Base-by-base conservation (phyloP, 1,140 invertebrate genomes). In the Brachionus rotundiformis region DNA sequence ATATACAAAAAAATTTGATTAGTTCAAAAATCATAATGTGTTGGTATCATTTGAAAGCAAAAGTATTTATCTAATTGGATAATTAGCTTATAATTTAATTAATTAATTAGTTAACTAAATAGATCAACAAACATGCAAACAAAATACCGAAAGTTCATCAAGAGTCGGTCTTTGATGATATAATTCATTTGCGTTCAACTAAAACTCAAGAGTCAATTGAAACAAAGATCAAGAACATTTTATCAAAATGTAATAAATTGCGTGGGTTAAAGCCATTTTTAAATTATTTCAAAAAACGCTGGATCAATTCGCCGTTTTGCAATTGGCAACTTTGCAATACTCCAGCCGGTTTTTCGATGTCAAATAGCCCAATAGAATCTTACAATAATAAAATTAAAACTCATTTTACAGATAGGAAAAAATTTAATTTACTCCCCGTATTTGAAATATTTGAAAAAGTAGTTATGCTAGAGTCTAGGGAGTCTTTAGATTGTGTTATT, bases 361-460 rank as follows among this genome's bases (percentile, higher is more conserved):
- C n/a, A 23, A 61, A 61, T 25, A 25, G 23, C 25, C n/a, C n/a
- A n/a, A n/a, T n/a, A n/a, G n/a, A n/a, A n/a, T n/a, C n/a, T n/a
- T n/a, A n/a, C n/a, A n/a, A 61, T 27, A 25, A 61, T 11, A 61
- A 61, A 23, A 25, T 61, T 61, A 61, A 61, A 23, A 11, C n/a
- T 23, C 23, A 61, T 25, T 61, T 61, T 61, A 61, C 23, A 23
- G 59, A 25, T 23, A 16, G 59, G 5, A 25, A 23, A 16, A 61
- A 61, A 25, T 61, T 25, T 25, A 61, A 61, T 61, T 25, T 61
- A 23, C 23, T 61, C 7, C 59, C 59, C 19, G 59, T 61, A 25
- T 61, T 61, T 25, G 59, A 61, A 61, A 61, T 61, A 25, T 61
- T 61, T 25, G 59, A 61, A 61, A 61, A 61, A 3, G 3, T 61